Evolutionary conservation across 2,797 vertebrate genomes (phyloP).

Genomic region (Scolopax bukidnonensis): DNA sequence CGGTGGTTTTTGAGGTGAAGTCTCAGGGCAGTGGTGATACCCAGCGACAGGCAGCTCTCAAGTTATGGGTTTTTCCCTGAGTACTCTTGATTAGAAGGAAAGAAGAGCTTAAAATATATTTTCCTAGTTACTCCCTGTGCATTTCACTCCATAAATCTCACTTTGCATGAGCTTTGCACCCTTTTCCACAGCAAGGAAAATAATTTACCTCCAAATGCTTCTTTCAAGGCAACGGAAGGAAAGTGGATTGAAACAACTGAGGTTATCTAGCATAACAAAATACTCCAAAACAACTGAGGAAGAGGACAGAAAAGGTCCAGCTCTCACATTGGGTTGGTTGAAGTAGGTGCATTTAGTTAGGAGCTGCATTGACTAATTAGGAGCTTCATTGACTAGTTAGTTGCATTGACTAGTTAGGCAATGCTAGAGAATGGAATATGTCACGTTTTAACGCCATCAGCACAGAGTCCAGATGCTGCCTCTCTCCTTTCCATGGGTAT

Average conservation of each 20-base stretch:
- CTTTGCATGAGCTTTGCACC: not conserved
- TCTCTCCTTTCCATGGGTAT: not conserved
- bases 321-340: not conserved
- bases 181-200: not conserved
- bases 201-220: not conserved
- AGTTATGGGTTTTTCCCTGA: not conserved
- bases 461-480: not conserved
- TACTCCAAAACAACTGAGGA: not conserved
- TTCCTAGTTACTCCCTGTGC: not conserved
- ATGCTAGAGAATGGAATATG: not conserved
- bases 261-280: not conserved
- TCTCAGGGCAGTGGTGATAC: not conserved
- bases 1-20: accelerated
- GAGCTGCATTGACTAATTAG: accelerated
- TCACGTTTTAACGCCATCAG: not conserved
- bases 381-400: accelerated
- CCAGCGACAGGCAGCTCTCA: accelerated
- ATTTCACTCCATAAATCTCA: not conserved
- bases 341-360: accelerated
- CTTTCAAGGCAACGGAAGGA: not conserved
- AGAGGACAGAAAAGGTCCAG: not conserved
- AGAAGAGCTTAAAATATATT: not conserved
- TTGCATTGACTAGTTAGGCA: too few relatives aligned
- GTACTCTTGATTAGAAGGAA: not conserved
- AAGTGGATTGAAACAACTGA: not conserved